A percentile compares a stretch with the other conserved stretches of the same genome.
phyloP scores from a whole-genome alignment of 2,888 invertebrate species.

The Acleris emargana region DNA sequence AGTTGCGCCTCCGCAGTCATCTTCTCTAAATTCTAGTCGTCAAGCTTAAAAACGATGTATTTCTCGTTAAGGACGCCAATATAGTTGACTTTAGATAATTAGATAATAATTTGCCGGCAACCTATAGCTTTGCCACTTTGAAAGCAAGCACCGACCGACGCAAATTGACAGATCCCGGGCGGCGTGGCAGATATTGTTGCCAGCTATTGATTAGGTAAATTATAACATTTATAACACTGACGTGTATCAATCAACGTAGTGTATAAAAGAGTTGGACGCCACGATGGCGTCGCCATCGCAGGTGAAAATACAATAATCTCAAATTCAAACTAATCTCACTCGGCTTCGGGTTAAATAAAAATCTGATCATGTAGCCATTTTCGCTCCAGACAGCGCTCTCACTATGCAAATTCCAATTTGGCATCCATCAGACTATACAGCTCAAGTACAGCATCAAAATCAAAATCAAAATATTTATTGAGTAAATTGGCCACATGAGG shows the following conservation, averaged over 20 bases:
- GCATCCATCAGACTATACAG: no score
- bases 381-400: no score
- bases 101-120: conserved; percentile 67
- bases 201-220: no score
- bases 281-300: no score
- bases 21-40: conserved; percentile 43
- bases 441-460: no score
- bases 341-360: no score
- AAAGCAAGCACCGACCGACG: conserved; percentile 45
- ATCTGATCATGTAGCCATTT: no score
- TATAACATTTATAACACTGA: no score
- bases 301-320: background rate
- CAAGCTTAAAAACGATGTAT: conserved; percentile 39
- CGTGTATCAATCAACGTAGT: no score
- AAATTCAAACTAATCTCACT: background rate
- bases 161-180: conserved; percentile 62
- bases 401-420: no score
- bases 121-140: conserved; percentile 49
- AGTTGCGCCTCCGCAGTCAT: conserved; percentile 72
- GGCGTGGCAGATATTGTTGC: conserved; percentile 65
- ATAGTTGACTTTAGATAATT: conserved; percentile 42
- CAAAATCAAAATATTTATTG: no score
- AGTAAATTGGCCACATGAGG: no score
- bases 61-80: conserved; percentile 49
- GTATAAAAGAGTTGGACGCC: background rate